These are phyloP conservation scores for Zaprionus lineosus DNA, from an alignment of 2,888 invertebrate species.

Conservation along the genomic window DNA sequence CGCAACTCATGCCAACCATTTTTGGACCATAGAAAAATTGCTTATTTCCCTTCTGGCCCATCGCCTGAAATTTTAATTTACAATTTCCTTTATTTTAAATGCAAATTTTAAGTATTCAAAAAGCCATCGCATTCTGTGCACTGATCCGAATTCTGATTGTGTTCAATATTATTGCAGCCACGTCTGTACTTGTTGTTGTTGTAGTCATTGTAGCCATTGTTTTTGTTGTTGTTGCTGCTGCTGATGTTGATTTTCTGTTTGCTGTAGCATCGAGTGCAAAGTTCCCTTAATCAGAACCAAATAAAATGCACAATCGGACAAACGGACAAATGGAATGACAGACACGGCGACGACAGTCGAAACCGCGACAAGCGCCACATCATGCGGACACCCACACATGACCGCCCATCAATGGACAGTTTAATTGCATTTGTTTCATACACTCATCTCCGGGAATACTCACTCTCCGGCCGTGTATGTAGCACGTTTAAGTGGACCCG, in stretches of 20 bases:
- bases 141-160: slow-evolving; percentile 40
- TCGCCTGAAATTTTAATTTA: slow-evolving; percentile 46
- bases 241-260: slow-evolving; percentile 20
- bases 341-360: slow-evolving; percentile 26
- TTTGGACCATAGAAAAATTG: no score
- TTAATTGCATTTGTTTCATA: slow-evolving; percentile 13
- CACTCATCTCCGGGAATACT: slow-evolving; percentile 17
- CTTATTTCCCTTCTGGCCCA: background rate
- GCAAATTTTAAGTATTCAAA: slow-evolving; percentile 61
- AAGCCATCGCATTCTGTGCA: slow-evolving; percentile 52
- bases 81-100: slow-evolving; percentile 57
- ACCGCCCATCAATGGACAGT: slow-evolving; percentile 19
- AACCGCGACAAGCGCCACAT: slow-evolving; percentile 33
- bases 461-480: background rate
- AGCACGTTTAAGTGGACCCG: no score
- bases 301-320: slow-evolving; percentile 49
- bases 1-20: no score
- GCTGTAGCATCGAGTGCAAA: slow-evolving; percentile 56
- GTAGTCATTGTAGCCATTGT: slow-evolving; percentile 5
- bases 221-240: background rate
- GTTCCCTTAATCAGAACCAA: slow-evolving; percentile 67
- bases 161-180: background rate
- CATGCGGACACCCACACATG: slow-evolving; percentile 31
- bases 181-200: background rate
- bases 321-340: slow-evolving; percentile 9